phyloP scores from a whole-genome alignment of 2,797 vertebrate genomes.

The Otus scops region DNA sequence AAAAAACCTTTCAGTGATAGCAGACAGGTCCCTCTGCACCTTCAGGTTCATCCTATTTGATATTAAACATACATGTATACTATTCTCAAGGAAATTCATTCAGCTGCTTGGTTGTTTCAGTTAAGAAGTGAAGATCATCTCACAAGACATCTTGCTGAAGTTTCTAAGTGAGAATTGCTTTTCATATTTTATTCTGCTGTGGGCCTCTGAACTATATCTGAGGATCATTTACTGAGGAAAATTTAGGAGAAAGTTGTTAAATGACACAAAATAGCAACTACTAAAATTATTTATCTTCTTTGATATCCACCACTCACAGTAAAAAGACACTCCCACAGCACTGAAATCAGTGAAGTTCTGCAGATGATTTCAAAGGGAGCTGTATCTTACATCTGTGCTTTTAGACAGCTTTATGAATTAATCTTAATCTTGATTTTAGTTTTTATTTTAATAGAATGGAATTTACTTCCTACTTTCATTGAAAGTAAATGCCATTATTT shows the following conservation, averaged over 20 bases:
- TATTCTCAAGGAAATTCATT: not conserved
- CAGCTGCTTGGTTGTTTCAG: not conserved
- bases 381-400: not conserved
- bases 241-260: not conserved
- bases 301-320: not conserved
- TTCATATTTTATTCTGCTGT: not conserved
- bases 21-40: not conserved
- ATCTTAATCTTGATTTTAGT: not conserved
- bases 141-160: not conserved
- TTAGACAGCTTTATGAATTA: not conserved
- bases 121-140: not conserved
- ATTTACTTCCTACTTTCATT: not conserved
- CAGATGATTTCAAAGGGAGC: not conserved
- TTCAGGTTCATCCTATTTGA: not conserved
- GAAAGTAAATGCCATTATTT: not conserved
- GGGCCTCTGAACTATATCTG: not conserved
- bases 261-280: not conserved
- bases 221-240: not conserved
- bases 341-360: not conserved
- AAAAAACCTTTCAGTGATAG: not conserved
- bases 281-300: not conserved
- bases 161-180: not conserved
- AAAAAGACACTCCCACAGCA: not conserved
- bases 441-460: not conserved
- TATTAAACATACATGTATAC: accelerated